These are phyloP conservation scores for Eulemur macaco DNA, from an alignment of 2,113 vertebrate genomes.

Conservation along the genomic window DNA sequence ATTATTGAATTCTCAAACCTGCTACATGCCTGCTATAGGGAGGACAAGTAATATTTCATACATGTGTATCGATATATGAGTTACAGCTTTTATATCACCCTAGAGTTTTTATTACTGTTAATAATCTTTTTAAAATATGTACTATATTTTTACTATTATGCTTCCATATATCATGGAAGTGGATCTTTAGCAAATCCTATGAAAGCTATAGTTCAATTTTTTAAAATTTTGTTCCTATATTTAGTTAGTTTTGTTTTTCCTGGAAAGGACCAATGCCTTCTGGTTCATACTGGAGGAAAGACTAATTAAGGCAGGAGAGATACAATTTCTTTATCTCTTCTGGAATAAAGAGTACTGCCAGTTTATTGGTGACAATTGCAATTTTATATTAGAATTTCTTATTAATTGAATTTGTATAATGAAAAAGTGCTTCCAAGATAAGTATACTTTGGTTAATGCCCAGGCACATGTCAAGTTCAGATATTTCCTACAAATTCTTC, in stretches of 20 bases:
- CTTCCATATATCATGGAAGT: neutral
- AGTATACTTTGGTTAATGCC: neutral
- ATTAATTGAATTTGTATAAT: neutral
- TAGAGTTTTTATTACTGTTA: neutral
- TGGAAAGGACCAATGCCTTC: neutral
- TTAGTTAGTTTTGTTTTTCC: neutral
- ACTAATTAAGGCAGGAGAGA: neutral
- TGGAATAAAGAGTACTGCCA: neutral
- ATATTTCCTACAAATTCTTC: neutral
- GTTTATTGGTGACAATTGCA: neutral
- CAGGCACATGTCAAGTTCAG: neutral
- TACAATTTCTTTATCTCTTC: neutral
- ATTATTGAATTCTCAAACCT: neutral
- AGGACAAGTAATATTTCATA: neutral
- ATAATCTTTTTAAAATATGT: neutral
- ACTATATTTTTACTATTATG: neutral
- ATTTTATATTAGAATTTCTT: neutral
- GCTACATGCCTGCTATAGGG: neutral
- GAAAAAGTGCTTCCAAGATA: neutral
- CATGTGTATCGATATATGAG: neutral
- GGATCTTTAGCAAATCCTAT: neutral
- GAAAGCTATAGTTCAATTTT: neutral
- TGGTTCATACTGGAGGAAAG: neutral
- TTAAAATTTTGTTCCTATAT: neutral
- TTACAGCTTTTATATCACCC: neutral